Percentiles rank a stretch among this genome's conserved stretches.
Conservation (phyloP, 2,888 invertebrate species). For the Taenaris catops region DNA sequence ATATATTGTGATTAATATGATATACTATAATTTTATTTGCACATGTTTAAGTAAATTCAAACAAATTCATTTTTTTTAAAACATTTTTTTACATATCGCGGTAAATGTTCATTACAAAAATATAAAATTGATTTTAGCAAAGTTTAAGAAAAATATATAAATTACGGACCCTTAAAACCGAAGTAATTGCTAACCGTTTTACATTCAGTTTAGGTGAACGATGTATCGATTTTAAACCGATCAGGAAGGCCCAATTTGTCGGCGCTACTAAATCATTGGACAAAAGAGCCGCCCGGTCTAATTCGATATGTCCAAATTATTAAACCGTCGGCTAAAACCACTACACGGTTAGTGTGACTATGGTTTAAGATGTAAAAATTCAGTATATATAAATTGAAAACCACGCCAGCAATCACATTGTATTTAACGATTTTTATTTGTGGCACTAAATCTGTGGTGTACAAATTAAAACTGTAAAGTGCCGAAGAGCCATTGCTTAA, state of each 20-base stretch:
- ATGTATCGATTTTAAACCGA: conserved; percentile 47
- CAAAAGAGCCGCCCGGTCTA: conserved; percentile 72
- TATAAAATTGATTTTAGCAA: background rate
- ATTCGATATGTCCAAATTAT: conserved; percentile 77
- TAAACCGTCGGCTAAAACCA: conserved; percentile 30
- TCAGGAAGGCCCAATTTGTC: conserved; percentile 65
- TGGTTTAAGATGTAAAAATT: too few relatives aligned
- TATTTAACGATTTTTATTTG: too few relatives aligned
- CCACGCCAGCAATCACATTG: too few relatives aligned
- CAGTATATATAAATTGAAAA: too few relatives aligned
- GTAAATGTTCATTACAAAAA: background rate
- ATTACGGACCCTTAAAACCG: conserved; percentile 65
- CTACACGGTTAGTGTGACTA: conserved; percentile 1
- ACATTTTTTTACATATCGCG: too few relatives aligned
- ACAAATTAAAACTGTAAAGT: too few relatives aligned
- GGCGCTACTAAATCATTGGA: conserved; percentile 71
- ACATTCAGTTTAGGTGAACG: conserved; percentile 43
- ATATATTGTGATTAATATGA: too few relatives aligned
- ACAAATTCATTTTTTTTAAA: too few relatives aligned
- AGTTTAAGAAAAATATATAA: conserved; percentile 26
- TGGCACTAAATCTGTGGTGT: too few relatives aligned
- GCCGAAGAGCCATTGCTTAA: too few relatives aligned
- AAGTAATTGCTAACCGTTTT: conserved; percentile 64
- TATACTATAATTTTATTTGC: too few relatives aligned
- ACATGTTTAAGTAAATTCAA: too few relatives aligned